Percentiles rank a stretch among this genome's conserved stretches.
phyloP scores from a whole-genome alignment of 2,113 vertebrate species.

The Dicaeum eximium region DNA sequence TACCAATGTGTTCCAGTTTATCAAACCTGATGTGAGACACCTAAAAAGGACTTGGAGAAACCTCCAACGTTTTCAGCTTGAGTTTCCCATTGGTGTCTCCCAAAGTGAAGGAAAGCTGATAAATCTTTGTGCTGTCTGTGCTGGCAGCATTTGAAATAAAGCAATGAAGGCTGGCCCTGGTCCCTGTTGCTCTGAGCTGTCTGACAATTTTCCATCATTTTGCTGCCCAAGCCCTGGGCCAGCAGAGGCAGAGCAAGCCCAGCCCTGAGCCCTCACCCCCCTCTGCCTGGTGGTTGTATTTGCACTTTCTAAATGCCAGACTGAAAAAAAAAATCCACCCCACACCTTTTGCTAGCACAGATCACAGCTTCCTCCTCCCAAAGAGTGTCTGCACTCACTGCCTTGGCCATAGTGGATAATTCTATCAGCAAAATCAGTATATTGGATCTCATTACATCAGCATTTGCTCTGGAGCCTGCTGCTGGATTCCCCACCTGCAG shows the following conservation, averaged over 20 bases:
- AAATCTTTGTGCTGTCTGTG: neutral
- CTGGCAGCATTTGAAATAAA: neutral
- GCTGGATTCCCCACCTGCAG: neutral
- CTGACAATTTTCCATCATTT: neutral
- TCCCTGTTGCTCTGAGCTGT: neutral
- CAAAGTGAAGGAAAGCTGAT: neutral
- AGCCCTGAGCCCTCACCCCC: neutral
- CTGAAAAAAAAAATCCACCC: neutral
- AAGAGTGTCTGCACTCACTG: neutral
- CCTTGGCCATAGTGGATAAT: no score
- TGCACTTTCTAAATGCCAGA: neutral
- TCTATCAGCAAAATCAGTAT: fast-evolving
- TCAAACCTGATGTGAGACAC: neutral
- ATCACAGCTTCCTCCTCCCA: neutral
- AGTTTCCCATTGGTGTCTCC: neutral
- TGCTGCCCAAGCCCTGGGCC: neutral
- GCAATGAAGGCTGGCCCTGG: neutral
- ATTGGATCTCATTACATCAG: fast-evolving
- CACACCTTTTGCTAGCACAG: neutral
- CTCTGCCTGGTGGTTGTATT: neutral
- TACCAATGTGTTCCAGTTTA: neutral
- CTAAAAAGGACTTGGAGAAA: neutral
- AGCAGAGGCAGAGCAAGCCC: neutral
- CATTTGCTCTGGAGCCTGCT: neutral
- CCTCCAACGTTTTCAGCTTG: neutral